Conservation (phyloP, 2,888 invertebrate species). For the Argyra leucocephala region DNA sequence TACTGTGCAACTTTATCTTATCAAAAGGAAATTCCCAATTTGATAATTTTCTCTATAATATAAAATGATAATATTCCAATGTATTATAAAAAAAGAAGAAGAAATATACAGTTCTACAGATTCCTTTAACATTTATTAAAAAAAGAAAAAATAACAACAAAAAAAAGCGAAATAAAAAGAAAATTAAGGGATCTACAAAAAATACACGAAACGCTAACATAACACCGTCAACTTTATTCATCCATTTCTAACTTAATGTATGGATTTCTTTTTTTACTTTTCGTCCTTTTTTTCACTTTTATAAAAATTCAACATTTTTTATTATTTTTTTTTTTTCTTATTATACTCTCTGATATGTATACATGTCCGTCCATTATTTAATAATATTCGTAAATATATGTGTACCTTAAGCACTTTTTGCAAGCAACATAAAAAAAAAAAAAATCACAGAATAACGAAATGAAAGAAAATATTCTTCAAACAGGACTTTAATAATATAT, state of each 20-base stretch:
- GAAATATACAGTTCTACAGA: neutral
- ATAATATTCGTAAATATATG: neutral
- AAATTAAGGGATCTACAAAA: neutral
- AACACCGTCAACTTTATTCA: slow-evolving; percentile 6
- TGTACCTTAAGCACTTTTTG: neutral
- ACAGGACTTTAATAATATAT: neutral
- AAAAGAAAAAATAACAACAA: neutral
- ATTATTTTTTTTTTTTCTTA: too few relatives aligned
- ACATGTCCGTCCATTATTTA: slow-evolving; percentile 1
- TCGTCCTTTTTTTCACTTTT: neutral
- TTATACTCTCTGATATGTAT: neutral
- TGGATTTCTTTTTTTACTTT: neutral
- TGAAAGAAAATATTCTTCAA: neutral
- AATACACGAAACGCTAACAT: neutral
- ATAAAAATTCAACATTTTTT: neutral
- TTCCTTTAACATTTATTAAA: neutral
- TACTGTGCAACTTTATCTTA: too few relatives aligned
- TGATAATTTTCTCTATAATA: neutral
- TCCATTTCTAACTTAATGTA: neutral
- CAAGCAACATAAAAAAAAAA: neutral
- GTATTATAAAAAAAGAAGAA: neutral
- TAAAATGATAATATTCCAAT: neutral
- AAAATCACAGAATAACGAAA: neutral
- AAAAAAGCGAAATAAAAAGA: too few relatives aligned
- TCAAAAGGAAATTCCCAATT: neutral